Base-by-base conservation (phyloP, 2,888 invertebrate species). In the Drosophila ochracea region DNA sequence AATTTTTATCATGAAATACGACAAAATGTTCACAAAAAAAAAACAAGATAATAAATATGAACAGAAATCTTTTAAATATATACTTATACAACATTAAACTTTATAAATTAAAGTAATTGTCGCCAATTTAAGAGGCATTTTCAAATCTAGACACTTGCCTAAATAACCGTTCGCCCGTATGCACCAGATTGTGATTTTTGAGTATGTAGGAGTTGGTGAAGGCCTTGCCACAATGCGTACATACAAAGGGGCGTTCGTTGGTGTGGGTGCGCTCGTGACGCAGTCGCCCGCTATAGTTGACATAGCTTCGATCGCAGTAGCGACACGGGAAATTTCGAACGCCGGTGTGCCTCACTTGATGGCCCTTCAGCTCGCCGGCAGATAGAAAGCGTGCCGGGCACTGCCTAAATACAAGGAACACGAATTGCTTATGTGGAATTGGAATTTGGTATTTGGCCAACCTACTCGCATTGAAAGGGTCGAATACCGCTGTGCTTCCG, bases 401-500 rank as follows among this genome's bases (percentile, higher is more conserved):
- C 10, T 89, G 68, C 52, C 92, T 92, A 54, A 11, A 60, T 37
- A 11, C n/a, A 57, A 16, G 0, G 11, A 11, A 25, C 16, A 25
- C 31, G 3, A 11, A 4, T 19, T 33, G n/a, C 3, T 30, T 5
- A 39, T 47, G 25, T 57, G 3, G 13, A 10, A 25, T 19, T 21
- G 11, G 6, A 10, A n/a, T 10, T 19, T 7, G 9, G 4, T 10
- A 4, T 10, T 43, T 41, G n/a, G 4, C 9, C 2, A 39, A 33
- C 90, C 82, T 76, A 92, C 92, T 91, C 90, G 92, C 92, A 92
- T 41, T 91, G 88, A 59, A 79, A 91, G 10, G 89, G 89, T 49
- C 92, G 90, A 21, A 91, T 90, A 4, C 92, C 92, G 3, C 87
- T 88, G 30, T 92, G 92, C n/a, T 92, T 82, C 16, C 91, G 86